Percentiles rank a stretch among this genome's conserved stretches.
phyloP scores from a whole-genome alignment of 2,888 invertebrate genomes.

The Polietes domitor region DNA sequence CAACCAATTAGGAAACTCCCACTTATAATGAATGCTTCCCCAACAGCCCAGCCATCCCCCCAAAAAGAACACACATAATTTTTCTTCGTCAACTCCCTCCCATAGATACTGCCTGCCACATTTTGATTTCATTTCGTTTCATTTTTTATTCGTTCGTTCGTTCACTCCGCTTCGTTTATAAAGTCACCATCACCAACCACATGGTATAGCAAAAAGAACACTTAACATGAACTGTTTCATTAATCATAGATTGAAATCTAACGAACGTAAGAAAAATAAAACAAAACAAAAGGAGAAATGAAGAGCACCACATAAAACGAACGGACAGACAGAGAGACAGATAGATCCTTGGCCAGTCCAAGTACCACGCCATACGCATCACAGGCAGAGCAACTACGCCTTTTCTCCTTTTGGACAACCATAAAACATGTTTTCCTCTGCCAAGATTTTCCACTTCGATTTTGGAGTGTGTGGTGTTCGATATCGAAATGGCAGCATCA shows the following conservation, averaged over 20 bases:
- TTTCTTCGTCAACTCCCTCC: conserved; percentile 61
- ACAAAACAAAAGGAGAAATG: not conserved
- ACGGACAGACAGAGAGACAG: not conserved
- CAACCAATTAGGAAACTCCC: conserved; percentile 62
- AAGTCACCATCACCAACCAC: conserved; percentile 45
- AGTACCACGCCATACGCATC: conserved; percentile 17
- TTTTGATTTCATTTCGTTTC: not conserved
- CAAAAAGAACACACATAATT: conserved; percentile 44
- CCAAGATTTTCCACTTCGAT: not conserved
- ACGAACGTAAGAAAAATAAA: no score
- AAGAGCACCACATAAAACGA: not conserved
- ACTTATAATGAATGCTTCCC: conserved; percentile 40
- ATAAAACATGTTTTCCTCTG: not conserved
- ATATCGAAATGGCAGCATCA: conserved; percentile 42
- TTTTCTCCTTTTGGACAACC: conserved; percentile 5
- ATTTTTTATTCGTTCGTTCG: not conserved
- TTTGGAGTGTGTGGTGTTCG: not conserved
- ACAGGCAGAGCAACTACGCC: conserved; percentile 34
- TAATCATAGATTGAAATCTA: conserved; percentile 65
- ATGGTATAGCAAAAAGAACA: conserved; percentile 31
- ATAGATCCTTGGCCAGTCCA: conserved; percentile 31
- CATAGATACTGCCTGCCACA: not conserved
- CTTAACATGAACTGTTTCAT: conserved; percentile 61
- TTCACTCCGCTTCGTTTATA: conserved; percentile 28
- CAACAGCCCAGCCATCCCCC: not conserved